phyloP scores from a whole-genome alignment of 2,113 vertebrate species.

The Amblyopsis rosae region DNA sequence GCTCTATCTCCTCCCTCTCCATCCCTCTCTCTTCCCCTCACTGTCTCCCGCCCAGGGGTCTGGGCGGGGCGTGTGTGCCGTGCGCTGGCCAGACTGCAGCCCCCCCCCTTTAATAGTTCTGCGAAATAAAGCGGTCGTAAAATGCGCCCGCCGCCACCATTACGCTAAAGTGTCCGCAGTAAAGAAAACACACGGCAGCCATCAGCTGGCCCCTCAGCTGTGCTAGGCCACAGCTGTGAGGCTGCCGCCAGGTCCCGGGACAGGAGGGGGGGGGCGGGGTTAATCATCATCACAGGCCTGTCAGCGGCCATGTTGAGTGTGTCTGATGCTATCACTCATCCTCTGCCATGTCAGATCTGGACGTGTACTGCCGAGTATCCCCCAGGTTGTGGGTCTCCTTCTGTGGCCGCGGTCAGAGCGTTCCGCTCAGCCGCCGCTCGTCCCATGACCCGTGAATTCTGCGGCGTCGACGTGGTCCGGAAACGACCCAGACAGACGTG shows the following conservation, averaged over 20 bases:
- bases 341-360: background rate
- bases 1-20: background rate
- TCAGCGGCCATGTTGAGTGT: constrained; percentile 4
- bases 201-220: constrained; percentile 13
- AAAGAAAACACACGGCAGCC: constrained; percentile 40
- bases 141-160: constrained; percentile 39
- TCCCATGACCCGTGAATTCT: background rate
- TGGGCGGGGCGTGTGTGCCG: constrained; percentile 35
- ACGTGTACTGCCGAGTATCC: background rate
- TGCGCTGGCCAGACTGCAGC: constrained; percentile 41
- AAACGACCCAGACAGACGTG: background rate
- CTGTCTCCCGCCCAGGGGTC: constrained; percentile 31
- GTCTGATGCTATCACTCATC: background rate
- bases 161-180: constrained; percentile 50
- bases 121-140: constrained; percentile 60
- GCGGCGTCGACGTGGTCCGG: background rate
- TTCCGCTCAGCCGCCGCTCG: too few relatives aligned
- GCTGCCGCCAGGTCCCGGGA: too few relatives aligned
- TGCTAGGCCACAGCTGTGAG: too few relatives aligned
- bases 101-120: constrained; percentile 56
- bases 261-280: background rate
- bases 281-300: background rate
- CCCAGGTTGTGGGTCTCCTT: background rate
- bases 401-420: too few relatives aligned
- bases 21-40: constrained; percentile 6